Evolutionary conservation across 2,113 vertebrate genomes (phyloP), one percentile per base, ranked within the genome.

Genomic region (Empidonax alnorum): DNA sequence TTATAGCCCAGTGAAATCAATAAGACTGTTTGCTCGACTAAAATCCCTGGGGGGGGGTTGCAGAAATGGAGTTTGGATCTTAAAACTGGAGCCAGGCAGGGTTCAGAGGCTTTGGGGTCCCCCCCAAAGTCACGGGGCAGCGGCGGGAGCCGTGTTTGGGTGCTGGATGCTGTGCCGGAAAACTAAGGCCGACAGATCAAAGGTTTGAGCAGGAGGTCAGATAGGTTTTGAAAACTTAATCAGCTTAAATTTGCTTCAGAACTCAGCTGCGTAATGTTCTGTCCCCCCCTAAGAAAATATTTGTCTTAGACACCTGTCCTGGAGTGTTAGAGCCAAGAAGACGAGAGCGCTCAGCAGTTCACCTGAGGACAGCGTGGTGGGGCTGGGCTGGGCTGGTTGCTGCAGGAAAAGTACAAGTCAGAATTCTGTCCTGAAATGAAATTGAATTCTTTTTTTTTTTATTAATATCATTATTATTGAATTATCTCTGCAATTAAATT

Each of bases 241-340:
- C 89, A 91, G 92, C 93, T 95, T 96, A 93, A 82, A 89, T 75
- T 95, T 95, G 87, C 81, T 85, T 96, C 93, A 94, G 94, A 79
- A 91, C 78, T 90, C 82, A 7, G 49, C 93, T 80, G 83, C 1
- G 1, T 72, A 47, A 49, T 80, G 30, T 37, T 85, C 88, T 81
- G 82, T 84, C 84, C 91, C 96, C 84, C 84, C 71, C 72, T 47
- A 83, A 94, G 88, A 90, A 94, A 89, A 89, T 93, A 58, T 95
- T 94, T 85, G 82, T 62, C 90, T 92, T 78, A 86, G 78, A 76
- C 78, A 91, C 84, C 92, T 97, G 68, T 72, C 75, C 89, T 95
- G 39, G 8, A 35, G 46, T 76, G 67, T 78, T 49, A 50, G 86
- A 95, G 85, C 75, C 86, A 93, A 68, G 90, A 67, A 58, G 37